Conservation (phyloP, 2,888 invertebrate genomes). For the Apamea monoglypha region DNA sequence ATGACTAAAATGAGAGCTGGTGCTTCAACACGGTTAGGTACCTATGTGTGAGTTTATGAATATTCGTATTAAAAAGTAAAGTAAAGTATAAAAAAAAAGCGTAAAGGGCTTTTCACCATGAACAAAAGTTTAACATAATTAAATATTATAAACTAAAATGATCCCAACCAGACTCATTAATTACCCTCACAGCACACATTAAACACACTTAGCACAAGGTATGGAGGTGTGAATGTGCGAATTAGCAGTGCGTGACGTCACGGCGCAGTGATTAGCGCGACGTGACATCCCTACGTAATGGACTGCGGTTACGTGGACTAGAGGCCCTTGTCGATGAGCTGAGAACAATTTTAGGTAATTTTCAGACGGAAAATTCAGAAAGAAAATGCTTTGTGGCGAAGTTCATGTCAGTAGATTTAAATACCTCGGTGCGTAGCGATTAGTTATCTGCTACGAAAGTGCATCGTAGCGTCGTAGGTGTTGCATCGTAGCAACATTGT, state of each 20-base stretch:
- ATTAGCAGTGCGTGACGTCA: slow-evolving; percentile 78
- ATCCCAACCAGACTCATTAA: slow-evolving; percentile 33
- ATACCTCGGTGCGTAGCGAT: background rate
- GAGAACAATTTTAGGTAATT: background rate
- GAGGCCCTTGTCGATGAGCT: slow-evolving; percentile 3
- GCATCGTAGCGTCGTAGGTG: no score
- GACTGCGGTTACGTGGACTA: slow-evolving; percentile 58
- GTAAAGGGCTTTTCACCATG: no score
- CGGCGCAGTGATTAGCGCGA: slow-evolving; percentile 75
- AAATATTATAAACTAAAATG: background rate
- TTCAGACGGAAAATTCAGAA: background rate
- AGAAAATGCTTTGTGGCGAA: background rate
- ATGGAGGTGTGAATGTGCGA: slow-evolving; percentile 81
- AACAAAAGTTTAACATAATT: no score
- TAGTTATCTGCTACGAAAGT: no score
- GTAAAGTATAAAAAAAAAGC: no score
- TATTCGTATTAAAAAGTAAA: no score
- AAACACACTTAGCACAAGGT: slow-evolving; percentile 48
- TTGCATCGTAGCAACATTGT: no score
- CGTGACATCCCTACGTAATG: slow-evolving; percentile 79
- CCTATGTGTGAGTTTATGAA: no score
- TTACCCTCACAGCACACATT: slow-evolving; percentile 41
- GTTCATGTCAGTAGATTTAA: background rate
- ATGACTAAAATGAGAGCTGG: no score
- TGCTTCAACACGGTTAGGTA: no score